phyloP scores from a whole-genome alignment of 2,113 vertebrate species.

The Sula dactylatra region DNA sequence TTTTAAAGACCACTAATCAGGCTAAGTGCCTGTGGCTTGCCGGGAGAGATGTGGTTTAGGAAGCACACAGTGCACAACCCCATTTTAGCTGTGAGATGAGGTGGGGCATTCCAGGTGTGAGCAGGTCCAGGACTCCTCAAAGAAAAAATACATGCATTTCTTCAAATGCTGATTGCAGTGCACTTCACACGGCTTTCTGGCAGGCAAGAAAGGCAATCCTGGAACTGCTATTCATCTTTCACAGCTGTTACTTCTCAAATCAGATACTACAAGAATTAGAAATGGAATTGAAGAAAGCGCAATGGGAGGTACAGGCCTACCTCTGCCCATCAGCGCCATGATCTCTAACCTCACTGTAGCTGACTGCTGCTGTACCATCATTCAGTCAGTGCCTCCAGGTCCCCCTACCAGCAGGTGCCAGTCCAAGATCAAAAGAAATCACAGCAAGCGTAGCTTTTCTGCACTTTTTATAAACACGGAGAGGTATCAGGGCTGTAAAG shows the following conservation, averaged over 20 bases:
- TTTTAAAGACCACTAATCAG: slow-evolving; percentile 5
- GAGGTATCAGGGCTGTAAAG: background rate
- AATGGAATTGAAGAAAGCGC: background rate
- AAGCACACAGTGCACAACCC: background rate
- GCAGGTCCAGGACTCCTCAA: background rate
- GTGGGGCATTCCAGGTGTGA: background rate
- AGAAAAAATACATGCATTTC: background rate
- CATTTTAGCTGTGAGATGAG: background rate
- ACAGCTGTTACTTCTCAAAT: background rate
- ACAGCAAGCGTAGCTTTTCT: background rate
- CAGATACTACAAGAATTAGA: background rate
- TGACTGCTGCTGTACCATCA: background rate
- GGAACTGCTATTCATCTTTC: background rate
- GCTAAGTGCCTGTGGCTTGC: background rate
- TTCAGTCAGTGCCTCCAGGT: background rate
- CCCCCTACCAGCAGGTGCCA: background rate
- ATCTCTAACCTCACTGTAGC: background rate
- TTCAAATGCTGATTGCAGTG: background rate
- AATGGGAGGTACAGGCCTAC: background rate
- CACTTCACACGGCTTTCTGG: background rate
- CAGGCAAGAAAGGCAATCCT: background rate
- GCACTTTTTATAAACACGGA: background rate
- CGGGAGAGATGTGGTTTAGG: background rate
- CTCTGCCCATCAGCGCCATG: background rate
- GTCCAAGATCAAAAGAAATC: background rate